Conservation (phyloP, 2,797 vertebrate genomes). For the Melanotaenia boesemani region DNA sequence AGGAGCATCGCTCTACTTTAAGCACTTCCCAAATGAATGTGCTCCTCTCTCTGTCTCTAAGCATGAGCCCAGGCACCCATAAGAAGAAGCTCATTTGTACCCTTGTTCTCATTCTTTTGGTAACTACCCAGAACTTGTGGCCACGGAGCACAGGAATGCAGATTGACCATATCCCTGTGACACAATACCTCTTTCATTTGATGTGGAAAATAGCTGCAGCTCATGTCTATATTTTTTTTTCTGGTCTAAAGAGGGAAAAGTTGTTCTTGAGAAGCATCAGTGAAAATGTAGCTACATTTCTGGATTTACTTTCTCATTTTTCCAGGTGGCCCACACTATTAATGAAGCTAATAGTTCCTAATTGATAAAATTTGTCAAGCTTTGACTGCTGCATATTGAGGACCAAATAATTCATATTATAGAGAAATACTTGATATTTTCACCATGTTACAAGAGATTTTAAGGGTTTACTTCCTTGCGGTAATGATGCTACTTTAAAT, state of each 20-base stretch:
- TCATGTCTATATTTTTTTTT: not conserved
- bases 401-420: not conserved
- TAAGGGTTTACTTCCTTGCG: not conserved
- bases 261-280: not conserved
- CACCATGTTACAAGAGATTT: not conserved
- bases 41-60: slow-evolving; percentile 6
- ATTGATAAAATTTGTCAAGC: not conserved
- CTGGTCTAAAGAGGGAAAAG: not conserved
- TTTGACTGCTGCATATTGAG: not conserved
- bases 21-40: slow-evolving; percentile 11
- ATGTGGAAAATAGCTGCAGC: not conserved
- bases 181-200: not conserved
- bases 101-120: slow-evolving; percentile 7
- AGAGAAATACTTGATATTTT: not conserved
- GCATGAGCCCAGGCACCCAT: not conserved
- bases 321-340: not conserved
- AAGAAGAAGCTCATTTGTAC: not conserved
- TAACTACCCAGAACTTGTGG: slow-evolving; percentile 3
- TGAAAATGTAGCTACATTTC: not conserved
- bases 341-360: not conserved
- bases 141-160: not conserved
- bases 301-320: not conserved
- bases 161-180: not conserved
- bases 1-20: slow-evolving; percentile 3
- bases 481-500: slow-evolving; percentile 26